phyloP scores from a whole-genome alignment of 2,888 invertebrate genomes.

The Brenthis hecate region DNA sequence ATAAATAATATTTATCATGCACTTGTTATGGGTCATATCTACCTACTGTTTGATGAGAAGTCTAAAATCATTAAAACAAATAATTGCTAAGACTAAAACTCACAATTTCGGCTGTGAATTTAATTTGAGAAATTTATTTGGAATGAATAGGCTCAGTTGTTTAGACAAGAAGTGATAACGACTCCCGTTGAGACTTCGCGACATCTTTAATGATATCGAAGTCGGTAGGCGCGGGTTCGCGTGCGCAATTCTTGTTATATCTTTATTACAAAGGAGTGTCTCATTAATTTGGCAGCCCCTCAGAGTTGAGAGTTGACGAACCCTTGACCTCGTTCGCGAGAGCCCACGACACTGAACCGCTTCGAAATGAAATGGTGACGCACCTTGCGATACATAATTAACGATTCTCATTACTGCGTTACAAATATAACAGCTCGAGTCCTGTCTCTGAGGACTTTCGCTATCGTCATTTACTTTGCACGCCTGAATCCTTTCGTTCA shows the following conservation, averaged over 20 bases:
- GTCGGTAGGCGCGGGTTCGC: conserved; percentile 73
- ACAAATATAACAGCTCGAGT: conserved; percentile 54
- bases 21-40: too few relatives aligned
- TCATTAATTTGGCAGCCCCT: conserved; percentile 83
- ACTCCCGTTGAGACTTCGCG: conserved; percentile 72
- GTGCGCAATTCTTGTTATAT: conserved; percentile 83
- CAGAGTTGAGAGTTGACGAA: conserved; percentile 76
- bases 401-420: conserved; percentile 77
- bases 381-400: conserved; percentile 80
- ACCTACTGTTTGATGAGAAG: too few relatives aligned
- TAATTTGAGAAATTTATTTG: conserved; percentile 37
- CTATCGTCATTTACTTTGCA: conserved; percentile 37
- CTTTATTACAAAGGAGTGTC: conserved; percentile 83
- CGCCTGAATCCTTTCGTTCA: conserved; percentile 34
- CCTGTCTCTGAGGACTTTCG: conserved; percentile 40
- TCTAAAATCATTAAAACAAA: conserved; percentile 25
- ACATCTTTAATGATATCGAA: conserved; percentile 78
- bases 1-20: too few relatives aligned
- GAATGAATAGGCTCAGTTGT: conserved; percentile 63
- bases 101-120: conserved; percentile 30
- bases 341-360: conserved; percentile 72
- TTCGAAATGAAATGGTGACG: conserved; percentile 71
- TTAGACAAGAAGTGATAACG: conserved; percentile 75
- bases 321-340: conserved; percentile 80
- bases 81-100: conserved; percentile 21